Conservation (phyloP, 2,113 vertebrate species). For the Pagrus major region DNA sequence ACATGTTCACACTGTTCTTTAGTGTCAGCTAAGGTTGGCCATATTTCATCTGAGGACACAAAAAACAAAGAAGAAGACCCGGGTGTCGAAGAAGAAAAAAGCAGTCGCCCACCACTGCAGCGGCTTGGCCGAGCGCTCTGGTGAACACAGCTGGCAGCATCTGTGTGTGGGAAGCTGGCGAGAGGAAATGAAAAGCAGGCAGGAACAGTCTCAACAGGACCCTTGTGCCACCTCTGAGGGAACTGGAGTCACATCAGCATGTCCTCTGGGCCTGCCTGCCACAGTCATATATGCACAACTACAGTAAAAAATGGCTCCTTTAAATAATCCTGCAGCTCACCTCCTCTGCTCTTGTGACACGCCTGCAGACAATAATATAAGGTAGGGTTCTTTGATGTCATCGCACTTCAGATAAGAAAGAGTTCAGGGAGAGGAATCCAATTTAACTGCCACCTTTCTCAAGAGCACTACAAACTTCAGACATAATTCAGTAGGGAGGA, state of each 20-base stretch:
- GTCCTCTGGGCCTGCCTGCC: constrained; percentile 44
- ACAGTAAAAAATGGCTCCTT: constrained; percentile 27
- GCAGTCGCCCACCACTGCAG: not conserved
- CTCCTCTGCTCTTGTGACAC: constrained; percentile 23
- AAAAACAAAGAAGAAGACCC: not conserved
- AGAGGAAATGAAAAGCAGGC: constrained; percentile 49
- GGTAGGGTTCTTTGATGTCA: constrained; percentile 58
- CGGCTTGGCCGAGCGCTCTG: not conserved
- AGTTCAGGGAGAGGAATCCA: constrained; percentile 63
- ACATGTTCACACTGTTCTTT: constrained; percentile 27
- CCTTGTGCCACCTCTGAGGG: constrained; percentile 22
- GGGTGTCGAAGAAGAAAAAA: not conserved
- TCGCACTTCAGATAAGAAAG: constrained; percentile 57
- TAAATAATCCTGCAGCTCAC: constrained; percentile 36
- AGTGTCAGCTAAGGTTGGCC: constrained; percentile 30
- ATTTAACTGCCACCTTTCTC: constrained; percentile 69
- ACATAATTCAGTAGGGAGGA: constrained; percentile 58
- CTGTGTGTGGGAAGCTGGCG: constrained; percentile 21
- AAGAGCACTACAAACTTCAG: constrained; percentile 60
- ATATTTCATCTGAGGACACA: constrained; percentile 34
- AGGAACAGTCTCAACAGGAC: constrained; percentile 13
- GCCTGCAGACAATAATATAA: constrained; percentile 8
- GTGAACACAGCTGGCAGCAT: constrained; percentile 32
- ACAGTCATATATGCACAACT: constrained; percentile 11
- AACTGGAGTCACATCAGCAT: constrained; percentile 1